These are phyloP conservation scores for Equus przewalskii DNA, from an alignment of 2,113 vertebrate species.

Conservation along the genomic window DNA sequence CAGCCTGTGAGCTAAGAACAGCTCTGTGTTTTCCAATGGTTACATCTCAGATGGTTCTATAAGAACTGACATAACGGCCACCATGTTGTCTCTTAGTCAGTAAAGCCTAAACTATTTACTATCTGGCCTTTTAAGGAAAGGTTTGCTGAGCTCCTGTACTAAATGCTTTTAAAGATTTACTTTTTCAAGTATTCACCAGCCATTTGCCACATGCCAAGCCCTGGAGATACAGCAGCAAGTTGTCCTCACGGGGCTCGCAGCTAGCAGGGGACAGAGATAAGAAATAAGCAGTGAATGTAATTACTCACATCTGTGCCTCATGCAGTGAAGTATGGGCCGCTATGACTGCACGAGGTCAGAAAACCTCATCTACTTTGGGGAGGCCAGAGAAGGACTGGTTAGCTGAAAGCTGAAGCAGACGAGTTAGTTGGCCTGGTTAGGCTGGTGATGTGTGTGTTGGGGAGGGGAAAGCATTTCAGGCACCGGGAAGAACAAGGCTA, in stretches of 20 bases:
- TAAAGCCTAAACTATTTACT: neutral
- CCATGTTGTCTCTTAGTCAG: neutral
- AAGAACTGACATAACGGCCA: neutral
- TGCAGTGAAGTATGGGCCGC: neutral
- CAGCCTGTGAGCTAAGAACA: neutral
- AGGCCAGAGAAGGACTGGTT: neutral
- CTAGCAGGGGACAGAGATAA: neutral
- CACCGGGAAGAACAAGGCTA: neutral
- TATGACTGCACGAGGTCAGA: fast-evolving
- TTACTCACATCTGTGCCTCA: neutral
- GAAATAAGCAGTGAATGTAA: neutral
- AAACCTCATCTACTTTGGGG: neutral
- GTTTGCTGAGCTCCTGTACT: neutral
- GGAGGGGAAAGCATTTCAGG: neutral
- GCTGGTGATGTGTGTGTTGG: fast-evolving
- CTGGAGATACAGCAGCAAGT: too few relatives aligned
- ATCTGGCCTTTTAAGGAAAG: neutral
- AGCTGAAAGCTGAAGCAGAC: neutral
- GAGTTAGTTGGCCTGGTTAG: neutral
- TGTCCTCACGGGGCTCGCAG: neutral
- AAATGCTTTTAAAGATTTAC: neutral
- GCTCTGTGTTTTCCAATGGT: neutral
- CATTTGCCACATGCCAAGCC: neutral
- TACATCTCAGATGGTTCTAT: neutral
- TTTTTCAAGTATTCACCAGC: neutral